Conservation (phyloP, 2,113 vertebrate genomes). For the Mobula birostris region DNA sequence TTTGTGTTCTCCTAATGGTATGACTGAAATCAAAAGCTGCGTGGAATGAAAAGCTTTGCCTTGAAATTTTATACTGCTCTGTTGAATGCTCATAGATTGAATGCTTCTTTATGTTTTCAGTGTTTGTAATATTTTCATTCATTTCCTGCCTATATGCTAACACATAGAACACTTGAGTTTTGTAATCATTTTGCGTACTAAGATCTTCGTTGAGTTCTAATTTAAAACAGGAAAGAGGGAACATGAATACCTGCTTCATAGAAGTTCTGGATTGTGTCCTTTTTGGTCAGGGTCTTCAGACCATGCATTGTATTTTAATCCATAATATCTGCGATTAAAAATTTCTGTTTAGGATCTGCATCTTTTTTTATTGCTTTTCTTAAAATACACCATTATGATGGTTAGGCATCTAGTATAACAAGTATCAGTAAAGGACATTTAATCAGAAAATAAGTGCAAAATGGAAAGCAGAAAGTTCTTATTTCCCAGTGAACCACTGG, state of each 20-base stretch:
- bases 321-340: background rate
- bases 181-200: background rate
- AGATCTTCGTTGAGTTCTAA: background rate
- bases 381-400: background rate
- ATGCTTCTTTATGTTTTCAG: slow-evolving; percentile 12
- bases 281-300: background rate
- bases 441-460: background rate
- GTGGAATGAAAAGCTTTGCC: background rate
- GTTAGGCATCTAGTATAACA: background rate
- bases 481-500: background rate
- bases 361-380: background rate
- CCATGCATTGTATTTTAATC: background rate
- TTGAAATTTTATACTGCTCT: background rate
- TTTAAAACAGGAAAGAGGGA: background rate
- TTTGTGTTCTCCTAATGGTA: background rate
- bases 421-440: background rate
- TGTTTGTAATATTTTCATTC: background rate
- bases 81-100: background rate
- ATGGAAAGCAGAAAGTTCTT: background rate
- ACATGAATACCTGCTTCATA: background rate
- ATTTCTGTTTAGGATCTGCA: background rate
- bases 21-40: background rate
- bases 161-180: background rate
- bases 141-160: background rate
- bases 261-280: background rate